Evolutionary conservation across 2,113 vertebrate species (phyloP).

Genomic region (Prochilodus magdalenae): DNA sequence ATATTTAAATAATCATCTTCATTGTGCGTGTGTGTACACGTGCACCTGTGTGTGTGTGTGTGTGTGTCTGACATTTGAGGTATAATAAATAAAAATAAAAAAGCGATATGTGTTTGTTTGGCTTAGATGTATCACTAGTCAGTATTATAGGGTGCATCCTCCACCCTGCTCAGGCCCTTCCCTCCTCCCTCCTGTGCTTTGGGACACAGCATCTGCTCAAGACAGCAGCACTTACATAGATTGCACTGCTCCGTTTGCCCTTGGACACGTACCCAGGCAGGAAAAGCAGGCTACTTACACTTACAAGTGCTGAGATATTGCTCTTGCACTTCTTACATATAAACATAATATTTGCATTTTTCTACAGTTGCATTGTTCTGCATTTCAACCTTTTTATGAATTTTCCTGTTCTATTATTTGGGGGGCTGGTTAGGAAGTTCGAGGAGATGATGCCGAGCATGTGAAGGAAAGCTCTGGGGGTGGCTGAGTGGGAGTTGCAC

Average conservation of each 20-base stretch:
- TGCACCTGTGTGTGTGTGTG: neutral
- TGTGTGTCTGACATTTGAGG: neutral
- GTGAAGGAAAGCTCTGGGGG: slow-evolving; percentile 41
- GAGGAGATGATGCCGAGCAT: neutral
- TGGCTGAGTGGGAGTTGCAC: slow-evolving; percentile 78
- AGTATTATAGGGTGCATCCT: slow-evolving; percentile 61
- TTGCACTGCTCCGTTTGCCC: slow-evolving; percentile 22
- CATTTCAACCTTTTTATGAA: neutral
- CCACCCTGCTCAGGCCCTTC: slow-evolving; percentile 62
- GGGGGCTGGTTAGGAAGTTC: neutral
- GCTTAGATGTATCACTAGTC: slow-evolving; percentile 20
- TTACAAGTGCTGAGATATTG: neutral
- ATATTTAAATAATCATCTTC: too few species aligned
- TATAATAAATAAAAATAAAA: too few species aligned
- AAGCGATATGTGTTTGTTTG: neutral
- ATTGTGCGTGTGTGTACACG: neutral
- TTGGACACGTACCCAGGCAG: slow-evolving; percentile 16
- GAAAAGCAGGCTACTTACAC: too few species aligned
- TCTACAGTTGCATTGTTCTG: neutral
- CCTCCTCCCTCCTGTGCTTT: slow-evolving; percentile 49
- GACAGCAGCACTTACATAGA: slow-evolving; percentile 63
- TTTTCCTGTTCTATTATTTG: neutral
- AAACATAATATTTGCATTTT: neutral
- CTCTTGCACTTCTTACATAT: neutral
- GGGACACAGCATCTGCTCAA: slow-evolving; percentile 69